Base-by-base conservation (phyloP, 2,113 vertebrate genomes). In the Oryzias curvinotus region DNA sequence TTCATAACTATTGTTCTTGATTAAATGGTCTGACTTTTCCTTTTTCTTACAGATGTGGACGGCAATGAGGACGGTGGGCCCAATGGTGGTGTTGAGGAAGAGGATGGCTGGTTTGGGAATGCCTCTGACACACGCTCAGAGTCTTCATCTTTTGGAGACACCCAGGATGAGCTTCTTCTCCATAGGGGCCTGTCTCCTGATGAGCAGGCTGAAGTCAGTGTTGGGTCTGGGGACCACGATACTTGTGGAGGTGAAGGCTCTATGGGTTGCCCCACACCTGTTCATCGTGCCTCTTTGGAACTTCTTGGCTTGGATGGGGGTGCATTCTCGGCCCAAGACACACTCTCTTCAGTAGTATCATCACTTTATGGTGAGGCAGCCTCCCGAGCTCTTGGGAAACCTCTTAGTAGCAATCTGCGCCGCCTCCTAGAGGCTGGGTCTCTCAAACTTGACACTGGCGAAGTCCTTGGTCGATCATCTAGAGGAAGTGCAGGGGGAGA, bases 41-140 rank as follows among this genome's bases (percentile, higher is more conserved):
- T 75, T 28, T 28, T 26, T 86, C 61, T 78, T 73, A 63, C 86
- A 99, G 97, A 99, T 96, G 91, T 94, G 92, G 93, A 94, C 88
- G 93, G 94, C 78, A 94, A 93, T 66, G 96, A 96, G 73, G 97
- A 97, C 80, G 93, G 90, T 73, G 94, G 94, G 85, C 91, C 88
- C 46, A 94, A 95, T 82, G 89, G 90, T 48, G 93, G 93, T 60
- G 91, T 94, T 80, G 95, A 92, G 73, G 95, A 96, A 82, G 96
- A 98, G 73, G 97, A 98, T 49, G 91, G 85, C 85, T 99, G 97
- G 97, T 99, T 95, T 90, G 96, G 94, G 78, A 97, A 96, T 78
- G 93, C 95, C 57, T 97, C 96, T 0, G 96, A 97, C 92, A 96
- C 95, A 0, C 96, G 95, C 45, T 99, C 96, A 0, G 96, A 98